Conservation (phyloP, 2,113 vertebrate genomes). For the Antechinus stuartii region DNA sequence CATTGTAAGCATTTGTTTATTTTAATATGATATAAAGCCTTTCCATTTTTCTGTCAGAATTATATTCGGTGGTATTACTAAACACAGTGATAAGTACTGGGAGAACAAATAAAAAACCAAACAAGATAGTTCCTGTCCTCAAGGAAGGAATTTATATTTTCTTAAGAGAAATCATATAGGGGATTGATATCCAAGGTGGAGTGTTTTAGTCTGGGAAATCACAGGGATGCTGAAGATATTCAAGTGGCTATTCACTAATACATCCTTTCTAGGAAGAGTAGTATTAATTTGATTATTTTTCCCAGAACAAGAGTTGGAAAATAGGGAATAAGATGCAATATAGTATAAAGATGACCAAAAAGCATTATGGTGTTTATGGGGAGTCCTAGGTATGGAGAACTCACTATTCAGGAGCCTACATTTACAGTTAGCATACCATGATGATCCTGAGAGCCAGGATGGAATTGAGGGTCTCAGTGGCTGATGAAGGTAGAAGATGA, state of each 20-base stretch:
- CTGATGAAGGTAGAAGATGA: neutral
- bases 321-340: neutral
- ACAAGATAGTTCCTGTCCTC: neutral
- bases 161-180: neutral
- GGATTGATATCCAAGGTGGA: neutral
- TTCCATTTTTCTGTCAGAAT: neutral
- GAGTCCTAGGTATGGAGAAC: neutral
- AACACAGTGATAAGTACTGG: neutral
- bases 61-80: neutral
- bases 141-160: neutral
- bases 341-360: neutral
- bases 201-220: neutral
- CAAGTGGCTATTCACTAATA: neutral
- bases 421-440: neutral
- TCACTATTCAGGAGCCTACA: neutral
- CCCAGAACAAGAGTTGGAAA: neutral
- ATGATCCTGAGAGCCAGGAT: neutral
- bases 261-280: neutral
- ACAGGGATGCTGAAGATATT: neutral
- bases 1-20: neutral
- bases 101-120: neutral
- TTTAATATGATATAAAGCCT: neutral
- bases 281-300: neutral
- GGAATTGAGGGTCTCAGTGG: neutral
- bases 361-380: neutral